Evolutionary conservation across 1,140 invertebrate species (phyloP), one percentile per base, ranked within the genome.

Genomic region (Penaeus chinensis): DNA sequence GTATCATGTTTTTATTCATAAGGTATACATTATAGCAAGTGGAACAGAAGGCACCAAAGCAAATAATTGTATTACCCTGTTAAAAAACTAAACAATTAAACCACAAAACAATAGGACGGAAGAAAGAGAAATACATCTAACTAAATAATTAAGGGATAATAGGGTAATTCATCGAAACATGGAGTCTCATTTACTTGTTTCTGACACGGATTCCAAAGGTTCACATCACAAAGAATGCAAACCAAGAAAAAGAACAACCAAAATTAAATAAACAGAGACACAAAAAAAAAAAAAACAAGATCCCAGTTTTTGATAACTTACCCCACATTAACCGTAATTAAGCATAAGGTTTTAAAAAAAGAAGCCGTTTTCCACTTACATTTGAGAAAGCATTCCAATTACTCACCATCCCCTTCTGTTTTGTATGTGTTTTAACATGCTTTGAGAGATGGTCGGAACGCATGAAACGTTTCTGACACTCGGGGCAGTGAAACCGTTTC

Each of bases 381-480:
- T 87, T 87, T 87, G 80, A 47, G 60, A 87, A 65, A 82, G 65
- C 69, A 83, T 82, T 76, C 86, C 79, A 82, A 82, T 76, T 87
- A 87, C 86, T 87, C 86, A 87, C 86, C 86, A 87, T 82, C 71
- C 80, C 86, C 71, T 90, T 91, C 83, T 88, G 74, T 65, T 90
- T 90, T 87, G 96, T 96, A 92, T 97, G 96, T 65, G 95, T 96
- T 82, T 95, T 94, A 16, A 96, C 96, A 91, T 97, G 96, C 91
- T 96, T 96, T 78, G 95, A 93, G 76, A 96, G 92, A 92, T 96
- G 95, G 92, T 96, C 95, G 91, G 96, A 96, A 71, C 95, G 94
- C 91, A 96, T 96, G 91, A 96, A 96, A 92, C 95, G 96, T 92
- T 97, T 97, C 71, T 96, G 95, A 91, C 96, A 97, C 90, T 97